phyloP scores from a whole-genome alignment of 2,113 vertebrate genomes.

The Campylomormyrus numenius region DNA sequence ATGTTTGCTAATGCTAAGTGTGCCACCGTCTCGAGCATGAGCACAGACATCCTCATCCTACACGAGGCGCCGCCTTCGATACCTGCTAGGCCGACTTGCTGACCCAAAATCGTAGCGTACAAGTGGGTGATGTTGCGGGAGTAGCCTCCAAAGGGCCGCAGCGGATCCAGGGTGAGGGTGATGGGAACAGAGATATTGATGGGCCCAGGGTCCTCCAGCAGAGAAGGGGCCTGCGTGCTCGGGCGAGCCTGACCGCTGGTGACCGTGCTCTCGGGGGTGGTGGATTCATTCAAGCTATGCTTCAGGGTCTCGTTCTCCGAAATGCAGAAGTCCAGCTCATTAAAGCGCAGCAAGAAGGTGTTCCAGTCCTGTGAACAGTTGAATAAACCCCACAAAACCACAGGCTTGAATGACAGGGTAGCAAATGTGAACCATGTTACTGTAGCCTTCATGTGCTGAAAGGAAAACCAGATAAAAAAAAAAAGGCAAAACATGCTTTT shows the following conservation, averaged over 20 bases:
- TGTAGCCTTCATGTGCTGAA: neutral
- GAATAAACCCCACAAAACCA: neutral
- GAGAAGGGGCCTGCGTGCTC: slow-evolving; percentile 76
- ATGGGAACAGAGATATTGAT: slow-evolving; percentile 92
- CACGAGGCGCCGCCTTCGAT: slow-evolving; percentile 23
- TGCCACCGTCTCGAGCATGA: neutral
- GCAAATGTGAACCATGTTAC: neutral
- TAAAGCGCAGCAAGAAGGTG: slow-evolving; percentile 88
- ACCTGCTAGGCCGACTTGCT: slow-evolving; percentile 89
- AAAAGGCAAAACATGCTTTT: neutral
- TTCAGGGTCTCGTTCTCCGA: slow-evolving; percentile 96
- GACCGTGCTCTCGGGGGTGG: slow-evolving; percentile 78
- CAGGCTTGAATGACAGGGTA: neutral
- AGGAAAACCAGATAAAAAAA: neutral
- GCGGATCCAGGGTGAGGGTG: slow-evolving; percentile 86
- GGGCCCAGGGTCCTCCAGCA: slow-evolving; percentile 80
- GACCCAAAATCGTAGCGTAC: slow-evolving; percentile 80
- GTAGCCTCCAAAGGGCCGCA: slow-evolving; percentile 83
- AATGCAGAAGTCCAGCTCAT: slow-evolving; percentile 92
- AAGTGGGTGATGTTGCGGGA: slow-evolving; percentile 93
- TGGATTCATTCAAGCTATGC: slow-evolving; percentile 84
- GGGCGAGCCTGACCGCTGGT: slow-evolving; percentile 77
- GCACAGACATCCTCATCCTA: neutral
- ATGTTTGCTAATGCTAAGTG: neutral
- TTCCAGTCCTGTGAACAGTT: slow-evolving; percentile 81